Evolutionary conservation across 2,797 vertebrate genomes (phyloP).

Genomic region (Sebastes minor): DNA sequence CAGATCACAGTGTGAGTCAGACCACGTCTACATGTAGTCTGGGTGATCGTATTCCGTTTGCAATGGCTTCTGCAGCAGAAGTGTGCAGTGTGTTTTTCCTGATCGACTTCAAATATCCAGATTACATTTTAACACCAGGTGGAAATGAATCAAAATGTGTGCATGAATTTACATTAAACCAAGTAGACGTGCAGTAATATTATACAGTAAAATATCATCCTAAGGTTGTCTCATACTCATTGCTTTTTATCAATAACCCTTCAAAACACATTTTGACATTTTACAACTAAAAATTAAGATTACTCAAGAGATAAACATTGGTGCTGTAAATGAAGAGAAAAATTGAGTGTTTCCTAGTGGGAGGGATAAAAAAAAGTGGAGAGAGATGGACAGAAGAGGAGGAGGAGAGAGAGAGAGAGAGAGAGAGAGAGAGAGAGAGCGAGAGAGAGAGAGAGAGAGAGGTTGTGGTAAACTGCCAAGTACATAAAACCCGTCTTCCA

Average conservation of each 20-base stretch:
- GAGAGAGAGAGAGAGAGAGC: background rate
- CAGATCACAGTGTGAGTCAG: background rate
- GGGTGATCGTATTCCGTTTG: background rate
- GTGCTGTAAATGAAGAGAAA: background rate
- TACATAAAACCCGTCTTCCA: constrained; percentile 40
- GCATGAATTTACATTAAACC: background rate
- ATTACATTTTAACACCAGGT: background rate
- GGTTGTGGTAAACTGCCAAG: constrained; percentile 23
- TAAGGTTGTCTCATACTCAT: background rate
- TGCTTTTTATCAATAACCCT: background rate
- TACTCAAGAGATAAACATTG: background rate
- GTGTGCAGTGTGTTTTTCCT: no score
- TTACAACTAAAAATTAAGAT: background rate
- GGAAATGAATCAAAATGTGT: background rate
- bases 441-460: background rate
- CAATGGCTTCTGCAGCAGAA: background rate
- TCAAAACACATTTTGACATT: background rate
- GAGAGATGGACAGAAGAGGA: background rate
- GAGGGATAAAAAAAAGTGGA: background rate
- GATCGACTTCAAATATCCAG: background rate
- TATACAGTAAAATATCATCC: background rate
- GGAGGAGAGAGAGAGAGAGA: background rate
- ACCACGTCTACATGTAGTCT: background rate
- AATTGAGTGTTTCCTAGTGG: background rate
- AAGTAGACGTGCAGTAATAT: background rate